Base-by-base conservation (phyloP, 2,797 vertebrate genomes). In the Melanogrammus aeglefinus region DNA sequence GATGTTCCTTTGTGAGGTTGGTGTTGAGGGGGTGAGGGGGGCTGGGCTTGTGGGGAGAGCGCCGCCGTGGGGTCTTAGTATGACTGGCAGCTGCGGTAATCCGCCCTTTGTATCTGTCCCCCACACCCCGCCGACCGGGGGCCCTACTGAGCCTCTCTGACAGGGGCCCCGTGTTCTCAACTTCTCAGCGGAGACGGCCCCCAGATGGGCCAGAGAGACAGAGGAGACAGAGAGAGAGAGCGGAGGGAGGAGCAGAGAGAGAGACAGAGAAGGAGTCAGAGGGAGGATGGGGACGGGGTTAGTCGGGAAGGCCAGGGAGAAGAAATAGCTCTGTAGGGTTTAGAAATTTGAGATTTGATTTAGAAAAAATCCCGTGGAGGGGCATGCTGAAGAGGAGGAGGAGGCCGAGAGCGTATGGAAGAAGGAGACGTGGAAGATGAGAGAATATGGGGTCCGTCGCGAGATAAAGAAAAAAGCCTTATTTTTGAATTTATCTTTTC, bases 1-100 rank as follows among this genome's bases (percentile, higher is more conserved):
- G 94, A 94, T 90, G 91, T 92, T 91, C 91, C 90, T 94, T 94
- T 94, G 93, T 94, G 90, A 90, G 83, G 57, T 85, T 79, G 82
- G 85, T 79, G 87, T 57, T 88, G 91, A 88, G 91, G 85, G 87
- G 89, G 92, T 92, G 91, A 90, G 91, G 88, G 92, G 92, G 47
- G 94, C 4, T 86, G 88, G 91, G 88, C 90, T 84, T 86, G 89
- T 18, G 94, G 47, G 91, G 90, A 90, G 88, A 92, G 93, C 91
- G 90, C 91, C 86, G 91, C 90, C 91, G 91, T 92, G 94, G 94
- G 47, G 94, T 93, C 94, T 96, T 95, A 94, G 94, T 91, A 90
- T 94, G 95, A 95, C 94, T 96, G 96, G 93, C 96, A 95, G 95
- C 94, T 94, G 94, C 89, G 91, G 90, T 95, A 95, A 95, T 95